Evolutionary conservation across 2,888 invertebrate species (phyloP).

Genomic region (Cephus sareptanus): DNA sequence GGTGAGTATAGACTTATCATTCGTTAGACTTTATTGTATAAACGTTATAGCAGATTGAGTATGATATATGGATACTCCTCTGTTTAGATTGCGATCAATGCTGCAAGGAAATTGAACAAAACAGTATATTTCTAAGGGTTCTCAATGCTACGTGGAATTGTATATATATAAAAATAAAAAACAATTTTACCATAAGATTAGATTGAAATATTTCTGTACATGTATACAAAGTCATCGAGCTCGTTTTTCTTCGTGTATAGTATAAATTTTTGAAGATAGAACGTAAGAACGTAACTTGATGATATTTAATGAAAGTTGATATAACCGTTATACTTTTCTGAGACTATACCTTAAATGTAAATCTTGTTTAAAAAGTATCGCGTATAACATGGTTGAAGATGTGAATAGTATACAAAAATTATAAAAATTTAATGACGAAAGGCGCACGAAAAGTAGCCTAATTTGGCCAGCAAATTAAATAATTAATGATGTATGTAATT

Average conservation of each 20-base stretch:
- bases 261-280: not conserved
- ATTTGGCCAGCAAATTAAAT: not conserved
- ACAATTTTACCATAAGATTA: not conserved
- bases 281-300: not conserved
- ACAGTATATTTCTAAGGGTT: not conserved
- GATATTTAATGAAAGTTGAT: not conserved
- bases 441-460: not conserved
- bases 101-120: not conserved
- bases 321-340: not conserved
- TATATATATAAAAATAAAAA: not conserved
- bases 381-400: not conserved
- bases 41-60: not conserved
- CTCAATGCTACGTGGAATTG: not conserved
- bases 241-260: not conserved
- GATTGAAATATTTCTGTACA: not conserved
- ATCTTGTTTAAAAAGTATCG: not conserved
- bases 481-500: not conserved
- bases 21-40: not conserved
- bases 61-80: not conserved
- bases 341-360: not conserved
- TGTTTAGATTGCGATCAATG: not conserved
- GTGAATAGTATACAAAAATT: not conserved
- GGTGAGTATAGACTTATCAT: constrained; percentile 9
- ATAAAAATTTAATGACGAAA: not conserved
- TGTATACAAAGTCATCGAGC: not conserved